Base-by-base conservation (phyloP, 92 coral and sea anemone species). In the Porites lobata region DNA sequence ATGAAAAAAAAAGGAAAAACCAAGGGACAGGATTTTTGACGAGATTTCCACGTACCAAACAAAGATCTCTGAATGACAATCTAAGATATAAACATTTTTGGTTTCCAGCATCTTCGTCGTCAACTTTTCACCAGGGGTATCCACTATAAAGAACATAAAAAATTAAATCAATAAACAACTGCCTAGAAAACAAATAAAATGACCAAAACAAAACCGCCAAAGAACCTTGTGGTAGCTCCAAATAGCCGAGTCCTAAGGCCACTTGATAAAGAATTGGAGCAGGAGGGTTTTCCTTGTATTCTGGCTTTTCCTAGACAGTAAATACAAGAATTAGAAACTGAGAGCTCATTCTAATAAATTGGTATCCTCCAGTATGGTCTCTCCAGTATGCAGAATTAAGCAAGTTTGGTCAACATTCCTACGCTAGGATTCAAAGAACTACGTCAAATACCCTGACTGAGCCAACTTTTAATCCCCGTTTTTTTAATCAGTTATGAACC, bases 191-290 rank as follows among this genome's bases (percentile, higher is more conserved):
- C 8, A 20, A 17, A 9, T 11, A 8, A 21, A 17, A 15, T 47
- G 57, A 73, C 47, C 69, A 65, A 63, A 9, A 15, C 5, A 47
- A 43, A 9, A 29, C 14, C 56, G 15, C 19, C 9, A 2, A 12
- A 64, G 20, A 14, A 98, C 99, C 99, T 94, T 98, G 99, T 8
- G 99, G 99, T 10, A 98, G 82, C 81, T 98, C 99, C 22, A 98
- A 91, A 77, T 98, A 98, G 18, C 99, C 99, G 47, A 98, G 92
- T 0, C 99, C 99, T 38, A 98, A 86, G 1, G 98, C 99, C 72
- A 98, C 98, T 85, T 98, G 96, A 90, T 98, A 98, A 65, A 98
- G 81, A 71, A 96, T 98, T 2, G 99, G 98, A 13, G 90, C 92
- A 12, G 91, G 84, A 21, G 92, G 90, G 4, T 69, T 69, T 19